Evolutionary conservation across 1,140 invertebrate species (phyloP).

Genomic region (Zaprionus tsacasi): DNA sequence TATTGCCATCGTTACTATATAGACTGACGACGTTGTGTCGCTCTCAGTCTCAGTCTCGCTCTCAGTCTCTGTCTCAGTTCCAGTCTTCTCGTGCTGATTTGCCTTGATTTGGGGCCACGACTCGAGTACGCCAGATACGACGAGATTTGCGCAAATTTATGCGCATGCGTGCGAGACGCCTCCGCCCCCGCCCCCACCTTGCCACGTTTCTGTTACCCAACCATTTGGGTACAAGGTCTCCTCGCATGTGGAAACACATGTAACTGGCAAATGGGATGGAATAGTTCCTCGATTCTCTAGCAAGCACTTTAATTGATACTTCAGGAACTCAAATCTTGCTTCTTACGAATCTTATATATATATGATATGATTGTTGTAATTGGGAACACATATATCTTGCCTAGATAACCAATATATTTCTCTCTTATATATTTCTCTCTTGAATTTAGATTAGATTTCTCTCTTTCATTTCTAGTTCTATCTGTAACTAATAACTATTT

Average conservation of each 20-base stretch:
- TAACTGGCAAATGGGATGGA: constrained; percentile 18
- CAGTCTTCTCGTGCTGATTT: constrained; percentile 57
- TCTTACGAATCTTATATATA: neutral
- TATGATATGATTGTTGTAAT: too few species aligned
- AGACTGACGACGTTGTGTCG: constrained; percentile 52
- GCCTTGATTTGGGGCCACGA: constrained; percentile 66
- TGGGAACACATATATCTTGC: too few species aligned
- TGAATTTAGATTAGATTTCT: too few species aligned
- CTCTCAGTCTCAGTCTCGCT: constrained; percentile 6
- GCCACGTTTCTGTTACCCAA: neutral
- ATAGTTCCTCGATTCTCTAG: neutral
- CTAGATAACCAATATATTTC: too few species aligned
- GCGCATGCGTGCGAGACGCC: constrained; percentile 58
- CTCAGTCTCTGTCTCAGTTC: neutral
- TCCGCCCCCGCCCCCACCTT: neutral
- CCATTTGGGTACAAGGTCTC: neutral
- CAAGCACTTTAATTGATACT: neutral
- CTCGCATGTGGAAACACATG: constrained; percentile 6
- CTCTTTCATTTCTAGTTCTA: too few species aligned
- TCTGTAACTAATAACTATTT: too few species aligned
- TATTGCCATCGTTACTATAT: constrained; percentile 81
- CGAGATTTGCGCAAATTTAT: constrained; percentile 56
- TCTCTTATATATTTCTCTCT: too few species aligned
- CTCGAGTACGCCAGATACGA: constrained; percentile 62
- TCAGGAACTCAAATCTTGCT: neutral